phyloP scores from a whole-genome alignment of 2,888 invertebrate species.

The Netelia virgata region DNA sequence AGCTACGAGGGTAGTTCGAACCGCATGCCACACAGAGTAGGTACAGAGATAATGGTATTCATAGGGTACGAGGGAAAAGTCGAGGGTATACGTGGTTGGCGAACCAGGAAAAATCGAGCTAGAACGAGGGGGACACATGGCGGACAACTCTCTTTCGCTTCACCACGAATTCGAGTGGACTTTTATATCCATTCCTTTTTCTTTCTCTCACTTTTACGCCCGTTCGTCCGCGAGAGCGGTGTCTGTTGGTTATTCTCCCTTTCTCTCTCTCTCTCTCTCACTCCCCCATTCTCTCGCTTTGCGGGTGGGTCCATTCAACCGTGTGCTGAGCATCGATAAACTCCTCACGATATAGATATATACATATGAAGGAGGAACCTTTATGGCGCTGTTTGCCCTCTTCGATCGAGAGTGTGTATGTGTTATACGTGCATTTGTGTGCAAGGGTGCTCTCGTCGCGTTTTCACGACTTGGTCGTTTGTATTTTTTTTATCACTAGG shows the following conservation, averaged over 20 bases:
- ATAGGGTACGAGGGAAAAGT: conserved; percentile 71
- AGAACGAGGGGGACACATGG: conserved; percentile 62
- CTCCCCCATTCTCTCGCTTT: conserved; percentile 70
- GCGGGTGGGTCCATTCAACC: conserved; percentile 76
- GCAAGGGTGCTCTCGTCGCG: conserved; percentile 56
- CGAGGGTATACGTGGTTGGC: conserved; percentile 37
- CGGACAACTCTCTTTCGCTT: conserved; percentile 74
- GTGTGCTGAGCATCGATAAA: conserved; percentile 67
- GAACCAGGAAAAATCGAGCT: conserved; percentile 43
- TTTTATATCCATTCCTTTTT: conserved; percentile 73
- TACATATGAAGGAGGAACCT: conserved; percentile 74
- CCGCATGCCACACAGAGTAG: conserved; percentile 38
- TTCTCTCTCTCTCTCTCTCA: conserved; percentile 71
- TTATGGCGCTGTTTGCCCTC: conserved; percentile 81
- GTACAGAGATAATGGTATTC: conserved; percentile 75
- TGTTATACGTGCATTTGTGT: not conserved
- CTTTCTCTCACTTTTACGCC: conserved; percentile 59
- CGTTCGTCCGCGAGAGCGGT: conserved; percentile 66
- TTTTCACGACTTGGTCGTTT: conserved; percentile 59
- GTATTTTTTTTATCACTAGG: conserved; percentile 21
- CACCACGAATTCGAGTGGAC: conserved; percentile 79
- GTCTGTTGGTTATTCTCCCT: conserved; percentile 69
- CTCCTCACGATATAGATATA: conserved; percentile 12
- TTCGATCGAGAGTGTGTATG: conserved; percentile 75
- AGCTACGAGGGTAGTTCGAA: conserved; percentile 56